phyloP scores from a whole-genome alignment of 2,797 vertebrate genomes.

The Emys orbicularis region DNA sequence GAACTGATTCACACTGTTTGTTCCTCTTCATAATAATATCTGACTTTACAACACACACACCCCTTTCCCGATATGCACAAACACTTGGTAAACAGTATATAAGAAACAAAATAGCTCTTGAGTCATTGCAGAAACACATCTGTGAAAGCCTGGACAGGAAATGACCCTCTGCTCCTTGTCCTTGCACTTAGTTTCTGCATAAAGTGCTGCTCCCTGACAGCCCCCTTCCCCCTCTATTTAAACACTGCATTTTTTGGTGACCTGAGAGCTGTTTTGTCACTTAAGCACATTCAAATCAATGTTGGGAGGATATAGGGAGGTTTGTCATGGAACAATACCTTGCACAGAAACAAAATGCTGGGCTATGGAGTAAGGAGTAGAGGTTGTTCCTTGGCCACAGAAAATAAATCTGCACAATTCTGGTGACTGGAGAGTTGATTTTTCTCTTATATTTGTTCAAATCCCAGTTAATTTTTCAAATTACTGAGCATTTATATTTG shows the following conservation, averaged over 20 bases:
- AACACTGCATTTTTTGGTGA: not conserved
- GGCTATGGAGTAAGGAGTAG: constrained; percentile 5
- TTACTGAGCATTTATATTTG: constrained; percentile 44
- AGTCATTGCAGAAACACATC: not conserved
- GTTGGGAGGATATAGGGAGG: not conserved
- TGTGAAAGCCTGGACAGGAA: constrained; percentile 39
- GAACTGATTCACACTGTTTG: constrained; percentile 40
- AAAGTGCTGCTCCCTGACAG: not conserved
- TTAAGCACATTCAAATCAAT: constrained; percentile 17
- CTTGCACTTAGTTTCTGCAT: not conserved
- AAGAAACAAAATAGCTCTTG: constrained; percentile 33
- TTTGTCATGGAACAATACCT: constrained; percentile 39
- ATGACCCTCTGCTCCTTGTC: not conserved
- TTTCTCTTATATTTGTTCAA: not conserved
- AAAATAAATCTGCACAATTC: constrained; percentile 8
- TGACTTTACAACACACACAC: not conserved
- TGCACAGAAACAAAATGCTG: constrained; percentile 2
- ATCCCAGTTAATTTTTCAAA: not conserved
- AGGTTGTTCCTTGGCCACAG: not conserved
- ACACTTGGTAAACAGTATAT: constrained; percentile 27
- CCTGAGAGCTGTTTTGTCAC: not conserved
- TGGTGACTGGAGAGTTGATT: constrained; percentile 1
- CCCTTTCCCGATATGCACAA: constrained; percentile 17
- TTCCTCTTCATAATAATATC: constrained; percentile 42
- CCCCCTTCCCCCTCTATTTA: not conserved